These are phyloP conservation scores for Syritta pipiens DNA, from an alignment of 2,888 invertebrate genomes.

Conservation along the genomic window DNA sequence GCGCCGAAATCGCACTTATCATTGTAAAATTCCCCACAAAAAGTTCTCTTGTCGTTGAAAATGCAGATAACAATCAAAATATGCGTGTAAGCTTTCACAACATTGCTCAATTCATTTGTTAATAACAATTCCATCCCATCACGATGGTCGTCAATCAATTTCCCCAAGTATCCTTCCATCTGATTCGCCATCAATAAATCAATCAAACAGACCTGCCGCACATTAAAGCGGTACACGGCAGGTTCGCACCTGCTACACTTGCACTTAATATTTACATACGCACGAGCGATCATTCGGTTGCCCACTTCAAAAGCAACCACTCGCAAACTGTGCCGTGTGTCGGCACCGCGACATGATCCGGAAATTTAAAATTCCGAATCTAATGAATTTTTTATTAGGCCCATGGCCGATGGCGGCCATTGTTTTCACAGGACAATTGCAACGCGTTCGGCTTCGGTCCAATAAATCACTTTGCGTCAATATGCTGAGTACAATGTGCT, in stretches of 20 bases:
- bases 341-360: constrained; percentile 30
- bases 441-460: constrained; percentile 44
- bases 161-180: constrained; percentile 43
- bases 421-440: constrained; percentile 47
- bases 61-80: constrained; percentile 40
- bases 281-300: constrained; percentile 56
- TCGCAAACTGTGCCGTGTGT: neutral
- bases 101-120: constrained; percentile 51
- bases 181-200: constrained; percentile 52
- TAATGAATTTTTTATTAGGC: constrained; percentile 68
- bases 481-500: constrained; percentile 46
- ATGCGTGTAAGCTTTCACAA: constrained; percentile 29
- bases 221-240: constrained; percentile 29
- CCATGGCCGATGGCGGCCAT: constrained; percentile 49
- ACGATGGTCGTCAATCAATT: constrained; percentile 59
- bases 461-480: constrained; percentile 70
- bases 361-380: constrained; percentile 66
- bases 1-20: too few species aligned
- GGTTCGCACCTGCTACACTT: constrained; percentile 58
- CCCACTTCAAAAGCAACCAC: constrained; percentile 10
- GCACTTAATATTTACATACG: constrained; percentile 59
- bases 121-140: constrained; percentile 51
- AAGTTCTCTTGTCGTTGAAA: too few species aligned
- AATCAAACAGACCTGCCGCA: constrained; percentile 61
- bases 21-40: too few species aligned